Evolutionary conservation across 2,113 vertebrate genomes (phyloP).

Genomic region (Recurvirostra avosetta): DNA sequence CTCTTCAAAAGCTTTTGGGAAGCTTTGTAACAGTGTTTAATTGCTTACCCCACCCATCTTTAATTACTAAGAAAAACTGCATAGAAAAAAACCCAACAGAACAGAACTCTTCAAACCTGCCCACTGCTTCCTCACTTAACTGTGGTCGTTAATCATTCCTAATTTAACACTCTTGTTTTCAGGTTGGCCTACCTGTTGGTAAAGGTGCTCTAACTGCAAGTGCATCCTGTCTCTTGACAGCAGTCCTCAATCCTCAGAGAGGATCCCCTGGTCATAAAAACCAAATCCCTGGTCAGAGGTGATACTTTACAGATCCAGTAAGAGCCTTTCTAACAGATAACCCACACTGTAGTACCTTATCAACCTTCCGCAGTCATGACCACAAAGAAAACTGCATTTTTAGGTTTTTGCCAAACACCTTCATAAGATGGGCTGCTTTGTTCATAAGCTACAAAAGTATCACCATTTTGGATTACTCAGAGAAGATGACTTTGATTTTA

Average conservation of each 20-base stretch:
- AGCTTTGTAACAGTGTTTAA: not conserved
- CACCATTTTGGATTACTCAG: not conserved
- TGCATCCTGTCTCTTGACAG: not conserved
- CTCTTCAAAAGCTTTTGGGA: not conserved
- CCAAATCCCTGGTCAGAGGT: not conserved
- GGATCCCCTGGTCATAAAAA: not conserved
- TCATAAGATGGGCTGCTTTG: not conserved
- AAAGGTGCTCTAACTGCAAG: not conserved
- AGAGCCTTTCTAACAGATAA: not conserved
- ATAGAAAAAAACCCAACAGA: not conserved
- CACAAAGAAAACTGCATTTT: not conserved
- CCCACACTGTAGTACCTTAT: not conserved
- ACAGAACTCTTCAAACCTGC: not conserved
- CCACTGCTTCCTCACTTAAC: not conserved
- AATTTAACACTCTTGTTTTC: not conserved
- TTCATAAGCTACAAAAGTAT: not conserved
- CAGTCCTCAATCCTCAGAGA: not conserved
- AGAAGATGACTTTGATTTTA: not conserved
- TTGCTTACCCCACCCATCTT: not conserved
- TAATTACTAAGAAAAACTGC: not conserved
- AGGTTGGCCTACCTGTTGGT: not conserved
- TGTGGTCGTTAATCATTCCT: not conserved
- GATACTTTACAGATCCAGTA: not conserved
- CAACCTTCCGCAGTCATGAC: not conserved
- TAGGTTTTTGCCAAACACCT: not conserved